phyloP scores from a whole-genome alignment of 2,888 invertebrate species.

The Sinelater perroti region DNA sequence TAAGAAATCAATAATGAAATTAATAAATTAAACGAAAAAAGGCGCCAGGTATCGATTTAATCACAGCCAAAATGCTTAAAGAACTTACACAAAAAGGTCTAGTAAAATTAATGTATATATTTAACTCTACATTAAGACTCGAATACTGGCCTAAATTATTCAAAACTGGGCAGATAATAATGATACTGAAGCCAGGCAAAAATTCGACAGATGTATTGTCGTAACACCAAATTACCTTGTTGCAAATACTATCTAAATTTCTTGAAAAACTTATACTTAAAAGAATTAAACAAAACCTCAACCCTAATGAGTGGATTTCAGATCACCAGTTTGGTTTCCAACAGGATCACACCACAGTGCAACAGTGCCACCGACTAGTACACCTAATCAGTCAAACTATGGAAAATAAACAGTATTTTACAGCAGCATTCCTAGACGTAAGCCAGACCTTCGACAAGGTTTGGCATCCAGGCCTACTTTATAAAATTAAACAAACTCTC shows the following conservation, averaged over 20 bases:
- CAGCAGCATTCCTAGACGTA: not conserved
- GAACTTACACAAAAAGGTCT: constrained; percentile 1
- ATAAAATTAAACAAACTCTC: not conserved
- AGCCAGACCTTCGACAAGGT: constrained; percentile 7
- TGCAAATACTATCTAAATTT: constrained; percentile 2
- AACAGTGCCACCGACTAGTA: not conserved
- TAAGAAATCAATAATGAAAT: constrained; percentile 1
- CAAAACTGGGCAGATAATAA: not conserved
- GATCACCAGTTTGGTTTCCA: constrained; percentile 3
- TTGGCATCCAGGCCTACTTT: not conserved
- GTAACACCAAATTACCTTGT: not conserved
- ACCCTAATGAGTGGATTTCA: too few relatives aligned
- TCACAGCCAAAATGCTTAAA: not conserved
- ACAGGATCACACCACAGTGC: not conserved
- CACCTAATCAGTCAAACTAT: not conserved
- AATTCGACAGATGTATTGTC: too few relatives aligned
- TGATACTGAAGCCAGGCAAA: not conserved
- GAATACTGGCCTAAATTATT: not conserved
- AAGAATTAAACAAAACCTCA: too few relatives aligned
- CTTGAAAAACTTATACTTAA: not conserved
- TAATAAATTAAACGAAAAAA: constrained; percentile 1
- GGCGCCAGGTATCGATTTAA: constrained; percentile 1
- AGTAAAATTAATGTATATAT: not conserved
- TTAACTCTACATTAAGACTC: not conserved
- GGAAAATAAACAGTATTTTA: constrained; percentile 1